Conservation (phyloP, 2,113 vertebrate species). For the Colaptes auratus region DNA sequence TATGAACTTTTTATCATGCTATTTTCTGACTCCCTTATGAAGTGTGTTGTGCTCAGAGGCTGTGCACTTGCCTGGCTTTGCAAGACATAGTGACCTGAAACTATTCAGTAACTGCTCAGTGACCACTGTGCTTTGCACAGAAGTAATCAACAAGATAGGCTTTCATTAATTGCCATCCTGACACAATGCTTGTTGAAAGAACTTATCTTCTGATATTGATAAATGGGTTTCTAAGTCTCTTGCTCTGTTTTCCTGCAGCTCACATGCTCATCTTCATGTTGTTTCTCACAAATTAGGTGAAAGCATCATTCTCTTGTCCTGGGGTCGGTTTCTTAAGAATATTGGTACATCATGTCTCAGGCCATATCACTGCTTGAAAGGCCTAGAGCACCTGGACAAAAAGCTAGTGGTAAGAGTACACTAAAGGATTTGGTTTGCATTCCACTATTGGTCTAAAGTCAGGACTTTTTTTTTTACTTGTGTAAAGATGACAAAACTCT, state of each 20-base stretch:
- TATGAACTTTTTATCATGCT: neutral
- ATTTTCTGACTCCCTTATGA: neutral
- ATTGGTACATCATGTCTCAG: neutral
- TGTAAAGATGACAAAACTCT: neutral
- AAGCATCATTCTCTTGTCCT: neutral
- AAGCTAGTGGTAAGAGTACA: neutral
- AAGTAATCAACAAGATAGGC: neutral
- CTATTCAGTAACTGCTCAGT: neutral
- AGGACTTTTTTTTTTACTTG: neutral
- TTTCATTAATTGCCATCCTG: neutral
- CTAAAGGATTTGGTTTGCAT: neutral
- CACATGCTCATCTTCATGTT: accelerated
- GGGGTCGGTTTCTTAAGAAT: neutral
- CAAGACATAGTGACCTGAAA: neutral
- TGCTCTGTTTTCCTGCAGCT: neutral
- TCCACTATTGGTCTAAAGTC: neutral
- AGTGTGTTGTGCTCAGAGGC: neutral
- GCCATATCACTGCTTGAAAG: neutral
- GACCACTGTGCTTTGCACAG: neutral
- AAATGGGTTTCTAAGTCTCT: neutral
- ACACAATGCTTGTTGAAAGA: neutral
- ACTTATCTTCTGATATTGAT: neutral
- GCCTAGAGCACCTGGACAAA: neutral
- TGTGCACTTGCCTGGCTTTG: neutral
- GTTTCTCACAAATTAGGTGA: neutral